Evolutionary conservation across 2,797 vertebrate genomes (phyloP).

Genomic region (Halcyon smyrnensis): DNA sequence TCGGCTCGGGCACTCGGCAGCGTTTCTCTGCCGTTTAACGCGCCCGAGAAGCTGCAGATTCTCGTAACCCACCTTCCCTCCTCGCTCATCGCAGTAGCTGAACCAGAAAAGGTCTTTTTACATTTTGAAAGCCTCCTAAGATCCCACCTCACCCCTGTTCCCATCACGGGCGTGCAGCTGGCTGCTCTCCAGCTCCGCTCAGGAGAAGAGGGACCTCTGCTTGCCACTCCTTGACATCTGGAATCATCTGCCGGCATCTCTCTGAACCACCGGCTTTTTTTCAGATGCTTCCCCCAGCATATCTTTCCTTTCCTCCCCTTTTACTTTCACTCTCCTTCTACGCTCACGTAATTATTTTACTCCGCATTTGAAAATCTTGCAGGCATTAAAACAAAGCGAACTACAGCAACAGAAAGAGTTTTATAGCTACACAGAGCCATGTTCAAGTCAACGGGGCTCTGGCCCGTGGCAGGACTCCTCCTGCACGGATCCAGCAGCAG

Average conservation of each 20-base stretch:
- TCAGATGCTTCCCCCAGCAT: neutral
- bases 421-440: neutral
- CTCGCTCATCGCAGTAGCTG: neutral
- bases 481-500: neutral
- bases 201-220: neutral
- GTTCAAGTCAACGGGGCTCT: neutral
- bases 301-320: neutral
- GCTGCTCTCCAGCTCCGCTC: neutral
- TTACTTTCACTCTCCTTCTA: too few relatives aligned
- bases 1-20: fast-evolving
- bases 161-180: fast-evolving
- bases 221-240: neutral
- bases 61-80: neutral
- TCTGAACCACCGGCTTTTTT: neutral
- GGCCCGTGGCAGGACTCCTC: neutral
- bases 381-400: neutral
- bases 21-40: neutral
- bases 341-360: neutral
- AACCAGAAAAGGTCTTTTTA: neutral
- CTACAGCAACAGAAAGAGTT: fast-evolving
- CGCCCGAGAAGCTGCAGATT: neutral
- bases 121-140: fast-evolving
- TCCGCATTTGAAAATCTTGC: neutral
- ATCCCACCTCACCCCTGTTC: neutral
- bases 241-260: neutral